Base-by-base conservation (phyloP, 2,888 invertebrate genomes). In the Polyommatus iphigenia region DNA sequence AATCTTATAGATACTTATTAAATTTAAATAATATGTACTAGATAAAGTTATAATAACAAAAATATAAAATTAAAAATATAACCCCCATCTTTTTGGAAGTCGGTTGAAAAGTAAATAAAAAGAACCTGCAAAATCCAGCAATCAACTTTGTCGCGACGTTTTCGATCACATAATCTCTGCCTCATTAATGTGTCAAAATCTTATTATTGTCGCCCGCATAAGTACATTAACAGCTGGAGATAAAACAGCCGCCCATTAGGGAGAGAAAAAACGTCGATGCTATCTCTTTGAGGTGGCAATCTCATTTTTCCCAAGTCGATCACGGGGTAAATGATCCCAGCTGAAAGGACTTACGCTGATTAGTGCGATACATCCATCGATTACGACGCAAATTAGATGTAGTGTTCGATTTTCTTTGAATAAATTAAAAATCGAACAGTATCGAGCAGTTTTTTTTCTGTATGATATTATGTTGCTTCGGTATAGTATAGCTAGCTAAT, bases 171-270 rank as follows among this genome's bases (percentile, higher is more conserved):
- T 87, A 87, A 88, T 90, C 88, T 85, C 84, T 84, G 86, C 83
- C 85, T 91, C 88, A 90, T 92, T 91, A 91, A 91, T 84, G 91
- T 91, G 92, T 93, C 91, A 90, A 91, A 93, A 92, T 92, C 91
- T 89, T 91, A 91, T 93, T 93, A 93, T 89, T 88, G 89, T 89
- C 91, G 81, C 93, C 93, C 92, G 92, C 92, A 92, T 92, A 91
- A 92, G 89, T 86, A 91, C 89, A 92, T 93, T 93, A 93, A 88
- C 88, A 88, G 85, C 87, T 85, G 83, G 93, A 93, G 93, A 94
- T 93, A 94, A 93, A 93, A 92, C 94, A 94, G 94, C 88, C 89
- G 82, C 87, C 93, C 91, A 93, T 94, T 94, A 93, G 91, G 84
- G 85, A 87, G 83, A 85, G 85, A 90, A 92, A 91, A 85, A 81